Base-by-base conservation (phyloP, 2,888 invertebrate species). In the Dryadula phaetusa region DNA sequence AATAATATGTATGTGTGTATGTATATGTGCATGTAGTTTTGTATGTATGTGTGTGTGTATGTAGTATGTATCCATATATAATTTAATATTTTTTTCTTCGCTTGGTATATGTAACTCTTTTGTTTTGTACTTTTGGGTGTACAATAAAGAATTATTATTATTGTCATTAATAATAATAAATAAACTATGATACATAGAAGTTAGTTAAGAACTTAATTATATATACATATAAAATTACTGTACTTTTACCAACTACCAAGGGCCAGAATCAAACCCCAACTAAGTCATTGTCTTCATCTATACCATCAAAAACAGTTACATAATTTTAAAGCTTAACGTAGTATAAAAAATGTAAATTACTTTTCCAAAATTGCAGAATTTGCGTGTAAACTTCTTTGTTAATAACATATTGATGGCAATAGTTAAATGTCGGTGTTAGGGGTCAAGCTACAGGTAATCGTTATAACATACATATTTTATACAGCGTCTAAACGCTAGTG, bases 401-500 rank as follows among this genome's bases (percentile, higher is more conserved):
- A 47, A 28, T 16, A n/a, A 16, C 18, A 22, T 34, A 64, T 56
- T 64, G 46, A 44, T 22, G 46, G 37, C 34, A 64, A 63, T 44
- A 42, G 44, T 40, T 37, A 37, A 56, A 56, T 56, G 52, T 52
- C 28, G 56, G 18, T 46, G 64, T 47, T 25, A 64, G 18, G 52
- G 64, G 49, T 65, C 49, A 49, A 32, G 2, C 12, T 12, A 20
- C 7, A 32, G 28, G 28, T 28, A 60, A 32, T 28, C 14, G 25
- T 12, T 58, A 14, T 58, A 18, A 42, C 18, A 42, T 46, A 12
- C 37, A 60, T 40, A 5, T 22, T 22, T 40, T 56, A 54, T 34
- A 22, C 3, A 54, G 20, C 37, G 37, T 56, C 37, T 56, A 40
- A 56, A 37, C n/a, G 22, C 37, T 40, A 40, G 37, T 22, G 16